A percentile compares a stretch with the other conserved stretches of the same genome.
phyloP scores from a whole-genome alignment of 2,888 invertebrate genomes.

The Capitulum mitella region DNA sequence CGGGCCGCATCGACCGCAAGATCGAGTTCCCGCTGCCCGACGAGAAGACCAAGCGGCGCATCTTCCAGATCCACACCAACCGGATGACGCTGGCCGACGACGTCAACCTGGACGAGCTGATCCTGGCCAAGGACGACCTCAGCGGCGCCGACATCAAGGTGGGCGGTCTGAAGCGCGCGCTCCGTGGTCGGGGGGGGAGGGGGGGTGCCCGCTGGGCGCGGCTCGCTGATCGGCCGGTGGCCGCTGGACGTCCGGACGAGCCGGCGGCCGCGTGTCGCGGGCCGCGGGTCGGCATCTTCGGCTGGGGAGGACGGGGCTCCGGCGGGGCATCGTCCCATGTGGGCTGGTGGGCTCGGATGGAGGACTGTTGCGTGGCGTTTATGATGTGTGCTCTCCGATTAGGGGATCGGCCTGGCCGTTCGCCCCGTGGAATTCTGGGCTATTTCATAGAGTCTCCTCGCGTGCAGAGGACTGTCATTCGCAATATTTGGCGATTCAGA shows the following conservation, averaged over 20 bases:
- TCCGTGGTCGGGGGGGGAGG: too few species aligned
- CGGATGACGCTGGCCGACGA: slow-evolving; percentile 96
- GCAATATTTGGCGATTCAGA: not conserved
- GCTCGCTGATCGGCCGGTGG: too few species aligned
- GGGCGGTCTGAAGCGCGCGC: not conserved
- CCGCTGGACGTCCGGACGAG: too few species aligned
- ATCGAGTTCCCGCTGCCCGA: slow-evolving; percentile 99
- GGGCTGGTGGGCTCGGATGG: too few species aligned
- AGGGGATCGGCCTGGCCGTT: too few species aligned
- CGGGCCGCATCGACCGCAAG: slow-evolving; percentile 97
- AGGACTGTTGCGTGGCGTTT: too few species aligned
- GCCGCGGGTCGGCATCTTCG: too few species aligned
- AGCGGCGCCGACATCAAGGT: slow-evolving; percentile 95
- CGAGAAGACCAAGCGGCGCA: slow-evolving; percentile 94
- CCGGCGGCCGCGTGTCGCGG: too few species aligned
- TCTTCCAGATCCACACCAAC: slow-evolving; percentile 97
- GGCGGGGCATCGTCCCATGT: too few species aligned
- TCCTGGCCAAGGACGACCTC: slow-evolving; percentile 98
- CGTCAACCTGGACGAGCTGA: slow-evolving; percentile 92
- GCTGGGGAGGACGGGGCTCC: too few species aligned
- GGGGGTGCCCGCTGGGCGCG: too few species aligned
- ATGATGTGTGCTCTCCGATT: too few species aligned
- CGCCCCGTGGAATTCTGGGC: not conserved
- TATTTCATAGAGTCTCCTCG: not conserved
- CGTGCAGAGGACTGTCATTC: not conserved